Evolutionary conservation across 1,140 invertebrate genomes (phyloP).

Genomic region (Littorina saxatilis): DNA sequence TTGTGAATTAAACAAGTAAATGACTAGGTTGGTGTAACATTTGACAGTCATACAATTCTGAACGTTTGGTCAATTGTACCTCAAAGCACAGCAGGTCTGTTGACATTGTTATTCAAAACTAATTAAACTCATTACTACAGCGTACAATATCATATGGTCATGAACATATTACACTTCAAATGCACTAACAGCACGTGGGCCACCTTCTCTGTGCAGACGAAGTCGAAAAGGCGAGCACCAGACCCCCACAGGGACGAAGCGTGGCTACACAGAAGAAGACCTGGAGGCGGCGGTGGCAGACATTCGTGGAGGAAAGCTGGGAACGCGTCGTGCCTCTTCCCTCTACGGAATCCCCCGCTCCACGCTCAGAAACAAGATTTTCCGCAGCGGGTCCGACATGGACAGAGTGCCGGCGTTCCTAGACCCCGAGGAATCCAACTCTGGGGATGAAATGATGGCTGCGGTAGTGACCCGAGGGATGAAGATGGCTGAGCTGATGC

Average conservation of each 20-base stretch:
- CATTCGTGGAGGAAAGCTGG: constrained; percentile 93
- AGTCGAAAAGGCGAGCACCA: not conserved
- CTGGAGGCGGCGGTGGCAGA: constrained; percentile 92
- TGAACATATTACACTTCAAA: too few species aligned
- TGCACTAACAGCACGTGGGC: too few species aligned
- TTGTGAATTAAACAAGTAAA: too few species aligned
- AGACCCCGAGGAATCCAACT: constrained; percentile 45
- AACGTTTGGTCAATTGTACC: too few species aligned
- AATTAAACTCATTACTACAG: too few species aligned
- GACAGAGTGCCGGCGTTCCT: constrained; percentile 27
- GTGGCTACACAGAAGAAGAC: constrained; percentile 93
- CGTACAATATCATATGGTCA: too few species aligned
- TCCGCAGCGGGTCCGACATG: constrained; percentile 51
- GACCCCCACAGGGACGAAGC: constrained; percentile 42
- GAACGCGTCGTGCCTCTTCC: constrained; percentile 92
- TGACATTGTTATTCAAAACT: too few species aligned
- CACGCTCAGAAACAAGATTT: constrained; percentile 94
- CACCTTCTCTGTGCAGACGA: constrained; percentile 21
- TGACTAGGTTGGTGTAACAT: too few species aligned
- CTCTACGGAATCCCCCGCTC: constrained; percentile 97
- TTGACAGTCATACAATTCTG: too few species aligned
- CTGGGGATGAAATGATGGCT: constrained; percentile 40
- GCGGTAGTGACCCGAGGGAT: constrained; percentile 39
- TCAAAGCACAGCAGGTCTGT: too few species aligned
- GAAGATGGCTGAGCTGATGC: constrained; percentile 60